A percentile compares a stretch with the other conserved stretches of the same genome.
Evolutionary conservation across 2,797 vertebrate genomes (phyloP).

Genomic region (Hydrocynus forskahlii): DNA sequence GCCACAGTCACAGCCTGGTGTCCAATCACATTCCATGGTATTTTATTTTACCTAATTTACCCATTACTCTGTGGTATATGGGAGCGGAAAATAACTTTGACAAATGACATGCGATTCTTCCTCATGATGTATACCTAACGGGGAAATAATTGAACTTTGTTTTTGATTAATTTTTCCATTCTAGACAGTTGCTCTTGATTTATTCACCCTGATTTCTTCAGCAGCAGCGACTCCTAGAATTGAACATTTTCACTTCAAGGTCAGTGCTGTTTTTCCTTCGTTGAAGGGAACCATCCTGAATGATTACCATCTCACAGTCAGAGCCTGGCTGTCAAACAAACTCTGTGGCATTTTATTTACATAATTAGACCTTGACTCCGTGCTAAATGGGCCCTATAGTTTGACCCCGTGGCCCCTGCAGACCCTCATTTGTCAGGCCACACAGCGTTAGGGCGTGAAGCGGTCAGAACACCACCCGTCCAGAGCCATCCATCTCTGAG

Average conservation of each 20-base stretch:
- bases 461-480: slow-evolving; percentile 33
- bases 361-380: slow-evolving; percentile 41
- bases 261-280: slow-evolving; percentile 4
- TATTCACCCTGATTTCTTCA: neutral
- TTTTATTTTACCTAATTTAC: neutral
- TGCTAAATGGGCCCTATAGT: slow-evolving; percentile 51
- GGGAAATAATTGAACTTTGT: neutral
- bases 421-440: slow-evolving; percentile 63
- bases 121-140: no score
- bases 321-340: slow-evolving; percentile 29
- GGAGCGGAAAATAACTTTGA: no score
- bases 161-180: neutral
- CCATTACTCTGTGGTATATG: neutral
- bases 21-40: neutral
- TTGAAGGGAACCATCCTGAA: neutral
- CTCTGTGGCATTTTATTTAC: slow-evolving; percentile 46
- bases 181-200: neutral
- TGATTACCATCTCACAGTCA: slow-evolving; percentile 14
- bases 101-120: no score
- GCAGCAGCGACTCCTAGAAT: neutral
- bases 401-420: slow-evolving; percentile 48
- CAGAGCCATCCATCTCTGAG: slow-evolving; percentile 34
- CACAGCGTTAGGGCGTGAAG: slow-evolving; percentile 53
- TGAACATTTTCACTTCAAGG: neutral
- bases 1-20: neutral